These are phyloP conservation scores for Pagetopsis macropterus DNA, from an alignment of 2,797 vertebrate genomes.

Conservation along the genomic window DNA sequence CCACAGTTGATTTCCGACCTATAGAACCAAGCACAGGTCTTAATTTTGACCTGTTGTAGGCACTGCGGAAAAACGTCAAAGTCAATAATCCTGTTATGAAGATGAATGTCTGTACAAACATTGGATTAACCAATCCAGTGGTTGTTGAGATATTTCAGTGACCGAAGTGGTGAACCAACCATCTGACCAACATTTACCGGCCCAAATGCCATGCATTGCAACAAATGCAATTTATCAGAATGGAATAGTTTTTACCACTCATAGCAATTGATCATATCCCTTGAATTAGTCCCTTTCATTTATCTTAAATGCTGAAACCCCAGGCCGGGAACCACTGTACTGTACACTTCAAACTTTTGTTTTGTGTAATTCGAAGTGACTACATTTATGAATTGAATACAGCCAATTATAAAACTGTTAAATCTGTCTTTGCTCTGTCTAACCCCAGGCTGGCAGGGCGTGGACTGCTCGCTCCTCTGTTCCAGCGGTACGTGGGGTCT, in stretches of 20 bases:
- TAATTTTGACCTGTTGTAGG: background rate
- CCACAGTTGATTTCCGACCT: too few species aligned
- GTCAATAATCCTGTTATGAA: too few species aligned
- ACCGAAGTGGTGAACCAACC: background rate
- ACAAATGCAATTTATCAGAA: background rate
- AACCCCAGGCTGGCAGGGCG: conserved; percentile 92
- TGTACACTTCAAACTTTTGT: too few species aligned
- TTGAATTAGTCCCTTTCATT: background rate
- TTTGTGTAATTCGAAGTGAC: too few species aligned
- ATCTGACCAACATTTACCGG: background rate
- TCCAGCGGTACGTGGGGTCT: conserved; percentile 93
- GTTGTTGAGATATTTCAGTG: background rate
- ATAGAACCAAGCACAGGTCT: too few species aligned
- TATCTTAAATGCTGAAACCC: background rate
- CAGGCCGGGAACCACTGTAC: background rate
- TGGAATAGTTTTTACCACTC: background rate
- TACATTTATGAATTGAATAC: background rate
- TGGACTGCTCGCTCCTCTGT: conserved; percentile 92
- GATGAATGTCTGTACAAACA: too few species aligned
- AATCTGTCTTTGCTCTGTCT: conserved; percentile 27
- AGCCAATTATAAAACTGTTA: background rate
- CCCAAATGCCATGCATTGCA: background rate
- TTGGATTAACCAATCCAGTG: background rate
- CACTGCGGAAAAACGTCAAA: background rate
- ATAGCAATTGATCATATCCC: background rate